A percentile compares a stretch with the other conserved stretches of the same genome.
These are phyloP conservation scores for Malacoraja senta DNA, from an alignment of 2,797 vertebrate genomes.

Conservation along the genomic window DNA sequence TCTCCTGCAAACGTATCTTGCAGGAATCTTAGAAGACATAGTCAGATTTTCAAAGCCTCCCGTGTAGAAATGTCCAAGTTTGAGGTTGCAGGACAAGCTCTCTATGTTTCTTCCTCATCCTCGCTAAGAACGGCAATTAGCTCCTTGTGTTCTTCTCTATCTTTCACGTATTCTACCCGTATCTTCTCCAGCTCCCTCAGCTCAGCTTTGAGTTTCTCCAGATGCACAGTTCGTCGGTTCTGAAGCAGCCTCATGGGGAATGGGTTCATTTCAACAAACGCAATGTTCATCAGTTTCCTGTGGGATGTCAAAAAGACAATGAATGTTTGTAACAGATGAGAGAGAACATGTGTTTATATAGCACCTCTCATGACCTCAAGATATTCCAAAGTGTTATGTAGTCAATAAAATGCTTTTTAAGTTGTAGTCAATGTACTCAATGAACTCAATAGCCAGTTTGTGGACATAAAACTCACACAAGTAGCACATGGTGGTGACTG, in stretches of 20 bases:
- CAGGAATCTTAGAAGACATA: not conserved
- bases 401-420: not conserved
- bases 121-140: slow-evolving; percentile 62
- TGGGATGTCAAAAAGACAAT: not conserved
- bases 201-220: slow-evolving; percentile 72
- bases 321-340: not conserved
- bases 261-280: slow-evolving; percentile 85
- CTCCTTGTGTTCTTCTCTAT: slow-evolving; percentile 51
- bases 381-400: not conserved
- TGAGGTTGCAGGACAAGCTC: not conserved
- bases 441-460: not conserved
- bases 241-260: slow-evolving; percentile 74
- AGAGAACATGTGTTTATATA: not conserved
- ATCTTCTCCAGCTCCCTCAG: slow-evolving; percentile 69
- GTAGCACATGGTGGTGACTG: not conserved
- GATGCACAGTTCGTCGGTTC: slow-evolving; percentile 65
- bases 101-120: slow-evolving; percentile 69
- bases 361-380: not conserved
- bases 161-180: slow-evolving; percentile 67
- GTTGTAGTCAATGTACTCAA: not conserved
- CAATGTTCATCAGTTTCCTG: slow-evolving; percentile 78
- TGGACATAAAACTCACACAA: not conserved
- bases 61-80: not conserved
- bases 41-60: too few species aligned
- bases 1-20: not conserved